These are phyloP conservation scores for Morone chrysops DNA, from an alignment of 2,113 vertebrate species.

Conservation along the genomic window DNA sequence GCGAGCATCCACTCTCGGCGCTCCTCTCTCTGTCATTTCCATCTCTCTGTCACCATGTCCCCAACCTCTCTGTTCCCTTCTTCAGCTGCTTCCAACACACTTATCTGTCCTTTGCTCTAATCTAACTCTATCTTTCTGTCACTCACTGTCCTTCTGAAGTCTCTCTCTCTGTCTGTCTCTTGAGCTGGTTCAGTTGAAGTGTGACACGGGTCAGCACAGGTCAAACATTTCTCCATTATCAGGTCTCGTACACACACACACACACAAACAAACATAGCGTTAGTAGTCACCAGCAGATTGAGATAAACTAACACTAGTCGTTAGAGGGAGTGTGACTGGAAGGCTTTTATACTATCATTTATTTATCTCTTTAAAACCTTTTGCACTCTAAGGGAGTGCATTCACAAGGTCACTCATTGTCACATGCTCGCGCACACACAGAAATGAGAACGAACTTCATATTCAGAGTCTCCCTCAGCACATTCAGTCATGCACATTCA, in stretches of 20 bases:
- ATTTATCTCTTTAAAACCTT: constrained; percentile 36
- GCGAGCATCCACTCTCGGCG: constrained; percentile 39
- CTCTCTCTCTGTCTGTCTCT: constrained; percentile 4
- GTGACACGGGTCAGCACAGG: constrained; percentile 14
- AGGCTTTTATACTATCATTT: constrained; percentile 14
- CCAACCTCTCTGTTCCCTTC: constrained; percentile 35
- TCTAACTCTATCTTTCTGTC: constrained; percentile 55
- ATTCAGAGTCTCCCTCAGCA: neutral
- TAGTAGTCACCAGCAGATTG: neutral
- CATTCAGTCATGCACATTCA: neutral
- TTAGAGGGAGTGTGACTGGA: neutral
- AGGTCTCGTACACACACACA: neutral
- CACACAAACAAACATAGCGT: neutral
- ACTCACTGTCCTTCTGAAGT: constrained; percentile 27
- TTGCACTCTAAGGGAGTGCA: neutral
- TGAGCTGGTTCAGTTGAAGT: constrained; percentile 23
- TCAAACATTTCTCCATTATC: neutral
- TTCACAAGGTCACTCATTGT: constrained; percentile 16
- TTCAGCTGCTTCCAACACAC: constrained; percentile 39
- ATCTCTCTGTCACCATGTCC: constrained; percentile 49
- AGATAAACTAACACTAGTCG: constrained; percentile 21
- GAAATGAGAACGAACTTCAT: neutral
- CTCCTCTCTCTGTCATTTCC: constrained; percentile 58
- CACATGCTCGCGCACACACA: constrained; percentile 2
- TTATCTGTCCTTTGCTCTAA: constrained; percentile 44